These are phyloP conservation scores for Apistogramma diplotaenia DNA, from an alignment of 2,113 vertebrate genomes.

Conservation along the genomic window DNA sequence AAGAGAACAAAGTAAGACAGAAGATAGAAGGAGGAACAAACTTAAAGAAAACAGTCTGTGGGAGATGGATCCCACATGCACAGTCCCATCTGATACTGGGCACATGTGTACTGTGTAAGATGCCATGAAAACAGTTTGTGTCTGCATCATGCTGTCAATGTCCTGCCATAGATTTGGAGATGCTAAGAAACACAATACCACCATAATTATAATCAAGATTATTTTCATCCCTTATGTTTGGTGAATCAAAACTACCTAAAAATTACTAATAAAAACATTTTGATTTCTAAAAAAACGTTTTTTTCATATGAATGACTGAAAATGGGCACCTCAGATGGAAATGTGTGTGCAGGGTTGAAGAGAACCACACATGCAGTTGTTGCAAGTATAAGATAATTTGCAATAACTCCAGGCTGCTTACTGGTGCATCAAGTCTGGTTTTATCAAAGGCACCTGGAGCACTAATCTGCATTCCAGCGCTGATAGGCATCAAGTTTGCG, in stretches of 20 bases:
- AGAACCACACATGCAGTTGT: too few relatives aligned
- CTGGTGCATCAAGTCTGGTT: neutral
- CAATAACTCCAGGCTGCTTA: neutral
- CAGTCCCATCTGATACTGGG: neutral
- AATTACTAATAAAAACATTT: neutral
- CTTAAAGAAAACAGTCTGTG: neutral
- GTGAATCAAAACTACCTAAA: neutral
- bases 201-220: neutral
- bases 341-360: neutral
- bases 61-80: neutral
- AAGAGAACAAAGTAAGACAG: too few relatives aligned
- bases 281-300: neutral
- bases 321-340: neutral
- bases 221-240: neutral
- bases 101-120: neutral
- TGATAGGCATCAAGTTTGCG: neutral
- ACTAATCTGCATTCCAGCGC: neutral
- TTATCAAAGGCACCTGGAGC: neutral
- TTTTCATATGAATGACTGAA: neutral
- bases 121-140: neutral
- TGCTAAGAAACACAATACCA: neutral
- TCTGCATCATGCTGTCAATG: neutral
- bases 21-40: accelerated
- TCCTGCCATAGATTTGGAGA: neutral
- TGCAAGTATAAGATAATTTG: too few relatives aligned